Percentiles rank a stretch among this genome's conserved stretches.
Conservation (phyloP, 2,797 vertebrate genomes). For the Apodemus agrarius region DNA sequence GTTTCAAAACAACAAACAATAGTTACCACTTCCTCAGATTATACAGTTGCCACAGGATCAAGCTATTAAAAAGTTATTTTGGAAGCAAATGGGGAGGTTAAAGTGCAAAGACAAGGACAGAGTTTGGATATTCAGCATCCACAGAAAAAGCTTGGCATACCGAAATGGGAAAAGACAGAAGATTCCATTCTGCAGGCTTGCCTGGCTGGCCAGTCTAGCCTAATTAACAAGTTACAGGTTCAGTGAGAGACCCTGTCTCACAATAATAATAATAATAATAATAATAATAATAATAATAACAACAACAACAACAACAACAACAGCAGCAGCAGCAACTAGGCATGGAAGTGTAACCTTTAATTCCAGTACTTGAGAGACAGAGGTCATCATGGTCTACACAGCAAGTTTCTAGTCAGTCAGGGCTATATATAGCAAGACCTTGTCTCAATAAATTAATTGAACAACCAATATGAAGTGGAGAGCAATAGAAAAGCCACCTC, state of each 20-base stretch:
- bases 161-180: not conserved
- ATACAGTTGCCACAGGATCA: not conserved
- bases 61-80: not conserved
- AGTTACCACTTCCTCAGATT: not conserved
- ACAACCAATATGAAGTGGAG: not conserved
- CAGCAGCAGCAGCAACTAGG: not conserved
- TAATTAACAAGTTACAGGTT: not conserved
- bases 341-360: not conserved
- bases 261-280: not conserved
- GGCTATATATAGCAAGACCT: not conserved
- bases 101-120: not conserved
- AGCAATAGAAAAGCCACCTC: not conserved
- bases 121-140: not conserved
- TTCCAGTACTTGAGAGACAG: not conserved
- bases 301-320: not conserved
- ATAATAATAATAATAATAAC: not conserved
- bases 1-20: not conserved
- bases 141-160: not conserved
- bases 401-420: not conserved
- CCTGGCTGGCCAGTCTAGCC: not conserved
- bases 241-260: not conserved
- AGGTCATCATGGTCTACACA: not conserved
- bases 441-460: not conserved
- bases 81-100: not conserved
- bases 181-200: not conserved